A percentile compares a stretch with the other conserved stretches of the same genome.
phyloP scores from a whole-genome alignment of 2,888 invertebrate species.

The Aporophyla lueneburgensis region DNA sequence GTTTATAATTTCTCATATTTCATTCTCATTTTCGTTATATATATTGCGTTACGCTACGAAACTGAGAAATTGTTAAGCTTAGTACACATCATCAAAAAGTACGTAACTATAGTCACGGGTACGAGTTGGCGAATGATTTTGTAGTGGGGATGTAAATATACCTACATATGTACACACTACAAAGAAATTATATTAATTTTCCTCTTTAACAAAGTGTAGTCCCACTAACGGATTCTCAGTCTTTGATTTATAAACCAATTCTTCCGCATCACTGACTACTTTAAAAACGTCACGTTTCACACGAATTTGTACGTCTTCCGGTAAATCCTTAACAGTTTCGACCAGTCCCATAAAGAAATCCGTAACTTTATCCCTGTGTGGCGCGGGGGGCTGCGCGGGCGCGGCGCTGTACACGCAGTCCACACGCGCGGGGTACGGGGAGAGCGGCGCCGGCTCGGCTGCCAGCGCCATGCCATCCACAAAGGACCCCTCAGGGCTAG shows the following conservation, averaged over 20 bases:
- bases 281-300: conserved; percentile 57
- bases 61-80: too few relatives aligned
- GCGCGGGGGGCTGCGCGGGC: not conserved
- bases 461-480: not conserved
- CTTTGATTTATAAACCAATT: conserved; percentile 53
- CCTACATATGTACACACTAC: not conserved
- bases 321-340: conserved; percentile 51
- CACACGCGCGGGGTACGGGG: not conserved
- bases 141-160: too few relatives aligned
- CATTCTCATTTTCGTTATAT: too few relatives aligned
- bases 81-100: too few relatives aligned
- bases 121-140: too few relatives aligned
- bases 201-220: conserved; percentile 30
- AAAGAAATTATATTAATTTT: conserved; percentile 16
- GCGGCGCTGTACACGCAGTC: conserved; percentile 1
- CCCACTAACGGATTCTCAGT: conserved; percentile 20
- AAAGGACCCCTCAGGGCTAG: conserved; percentile 7
- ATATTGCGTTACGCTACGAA: too few relatives aligned
- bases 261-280: conserved; percentile 58
- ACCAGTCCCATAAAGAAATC: conserved; percentile 56
- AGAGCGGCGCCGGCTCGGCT: not conserved
- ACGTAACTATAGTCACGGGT: too few relatives aligned
- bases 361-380: conserved; percentile 42
- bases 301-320: conserved; percentile 54
- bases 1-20: too few relatives aligned